Base-by-base conservation (phyloP, 2,888 invertebrate genomes). In the Pterostichus madidus region DNA sequence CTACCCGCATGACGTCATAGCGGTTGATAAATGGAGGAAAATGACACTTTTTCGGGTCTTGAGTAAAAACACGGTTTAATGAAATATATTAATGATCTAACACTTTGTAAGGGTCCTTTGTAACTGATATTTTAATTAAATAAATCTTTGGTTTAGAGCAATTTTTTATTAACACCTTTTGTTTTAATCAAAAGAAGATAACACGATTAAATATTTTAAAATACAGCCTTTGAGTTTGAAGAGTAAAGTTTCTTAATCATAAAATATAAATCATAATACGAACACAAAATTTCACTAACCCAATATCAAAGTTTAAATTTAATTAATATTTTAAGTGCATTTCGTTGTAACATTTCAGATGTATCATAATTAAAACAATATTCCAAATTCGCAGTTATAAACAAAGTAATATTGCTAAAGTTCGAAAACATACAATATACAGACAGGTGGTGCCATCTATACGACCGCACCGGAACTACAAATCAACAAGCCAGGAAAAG, bases 311-410 rank as follows among this genome's bases (percentile, higher is more conserved):
- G 44, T 71, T 71, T 71, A 71, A 44, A 71, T 44, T 71, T 71
- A 17, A 15, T 39, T 71, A 44, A 44, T 13, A 4, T 39, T 44
- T 8, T 71, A 71, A 71, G 68, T 71, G 68, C 68, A 71, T 71
- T 71, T 71, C 15, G 64, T 31, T 64, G 64, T 64, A 31, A 8
- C 53, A 53, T 53, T 53, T 64, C 35, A 13, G 11, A 64, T 64
- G 32, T 64, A 64, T 64, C 64, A 64, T 64, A 64, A 64, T 64
- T 64, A 64, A 64, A 64, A 64, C 64, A 24, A 71, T 71, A 44
- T 71, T 71, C 39, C 39, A 71, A 71, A 71, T 71, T 64, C 64
- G 6, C 13, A 35, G 24, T 64, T 24, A 17, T 31, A 59, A 59
- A 13, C 59, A 59, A 64, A 39, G 39, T 35, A 35, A 64, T 64